phyloP scores from a whole-genome alignment of 2,113 vertebrate species.

The Amphiprion percula region DNA sequence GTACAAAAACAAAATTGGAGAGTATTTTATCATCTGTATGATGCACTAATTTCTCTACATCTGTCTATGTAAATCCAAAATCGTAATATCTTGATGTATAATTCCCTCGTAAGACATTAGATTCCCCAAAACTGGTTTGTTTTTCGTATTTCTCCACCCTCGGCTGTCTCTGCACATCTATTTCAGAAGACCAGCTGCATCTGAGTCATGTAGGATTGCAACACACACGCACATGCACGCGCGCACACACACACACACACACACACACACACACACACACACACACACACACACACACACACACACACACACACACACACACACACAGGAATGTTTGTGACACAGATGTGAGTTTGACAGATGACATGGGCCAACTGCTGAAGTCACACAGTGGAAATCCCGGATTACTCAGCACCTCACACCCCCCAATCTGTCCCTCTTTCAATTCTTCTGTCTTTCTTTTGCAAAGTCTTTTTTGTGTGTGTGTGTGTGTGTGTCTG shows the following conservation, averaged over 20 bases:
- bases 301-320: slow-evolving; percentile 25
- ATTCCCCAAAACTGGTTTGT: slow-evolving; percentile 9
- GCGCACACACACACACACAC: slow-evolving; percentile 25
- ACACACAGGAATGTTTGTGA: slow-evolving; percentile 53
- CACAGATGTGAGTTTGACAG: slow-evolving; percentile 74
- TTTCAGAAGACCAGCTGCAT: slow-evolving; percentile 68
- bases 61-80: background rate
- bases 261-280: slow-evolving; percentile 3
- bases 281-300: slow-evolving; percentile 43
- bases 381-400: slow-evolving; percentile 80
- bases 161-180: slow-evolving; percentile 24
- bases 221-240: slow-evolving; percentile 50
- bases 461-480: slow-evolving; percentile 22
- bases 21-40: background rate
- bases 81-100: background rate
- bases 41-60: background rate
- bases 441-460: slow-evolving; percentile 8
- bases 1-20: background rate
- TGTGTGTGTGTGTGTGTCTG: no score
- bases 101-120: slow-evolving; percentile 17
- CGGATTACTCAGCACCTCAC: slow-evolving; percentile 68
- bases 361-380: slow-evolving; percentile 67
- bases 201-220: slow-evolving; percentile 75
- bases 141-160: slow-evolving; percentile 21
- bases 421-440: slow-evolving; percentile 40